phyloP scores from a whole-genome alignment of 2,113 vertebrate genomes.

The Rafetus swinhoei region DNA sequence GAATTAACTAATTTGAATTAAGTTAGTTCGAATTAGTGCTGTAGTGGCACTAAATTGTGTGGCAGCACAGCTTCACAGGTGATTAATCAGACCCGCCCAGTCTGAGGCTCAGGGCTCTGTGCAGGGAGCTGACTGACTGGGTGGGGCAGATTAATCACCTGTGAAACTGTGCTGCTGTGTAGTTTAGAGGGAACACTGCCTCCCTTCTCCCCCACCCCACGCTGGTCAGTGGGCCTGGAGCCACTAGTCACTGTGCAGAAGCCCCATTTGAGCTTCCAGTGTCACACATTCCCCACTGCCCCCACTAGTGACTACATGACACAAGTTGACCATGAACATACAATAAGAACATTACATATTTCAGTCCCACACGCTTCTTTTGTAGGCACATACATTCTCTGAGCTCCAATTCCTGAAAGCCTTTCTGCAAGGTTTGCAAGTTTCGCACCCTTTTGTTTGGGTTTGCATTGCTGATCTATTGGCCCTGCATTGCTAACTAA shows the following conservation, averaged over 20 bases:
- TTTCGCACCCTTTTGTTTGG: neutral
- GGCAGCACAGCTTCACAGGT: too few species aligned
- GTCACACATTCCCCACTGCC: neutral
- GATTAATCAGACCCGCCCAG: too few species aligned
- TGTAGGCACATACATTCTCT: accelerated
- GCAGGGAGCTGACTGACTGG: too few species aligned
- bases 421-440: neutral
- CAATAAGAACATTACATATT: accelerated
- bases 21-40: too few species aligned
- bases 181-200: too few species aligned
- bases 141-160: too few species aligned
- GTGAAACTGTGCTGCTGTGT: too few species aligned
- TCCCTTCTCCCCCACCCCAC: too few species aligned
- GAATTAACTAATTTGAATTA: too few species aligned
- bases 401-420: accelerated
- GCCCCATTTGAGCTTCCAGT: accelerated
- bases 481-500: neutral
- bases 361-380: neutral
- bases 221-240: too few species aligned
- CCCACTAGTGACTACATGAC: neutral
- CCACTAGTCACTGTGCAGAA: accelerated
- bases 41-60: too few species aligned
- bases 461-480: neutral
- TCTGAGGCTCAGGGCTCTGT: too few species aligned
- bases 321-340: accelerated